These are phyloP conservation scores for Clitarchus hookeri DNA, from an alignment of 2,888 invertebrate species.

Conservation along the genomic window DNA sequence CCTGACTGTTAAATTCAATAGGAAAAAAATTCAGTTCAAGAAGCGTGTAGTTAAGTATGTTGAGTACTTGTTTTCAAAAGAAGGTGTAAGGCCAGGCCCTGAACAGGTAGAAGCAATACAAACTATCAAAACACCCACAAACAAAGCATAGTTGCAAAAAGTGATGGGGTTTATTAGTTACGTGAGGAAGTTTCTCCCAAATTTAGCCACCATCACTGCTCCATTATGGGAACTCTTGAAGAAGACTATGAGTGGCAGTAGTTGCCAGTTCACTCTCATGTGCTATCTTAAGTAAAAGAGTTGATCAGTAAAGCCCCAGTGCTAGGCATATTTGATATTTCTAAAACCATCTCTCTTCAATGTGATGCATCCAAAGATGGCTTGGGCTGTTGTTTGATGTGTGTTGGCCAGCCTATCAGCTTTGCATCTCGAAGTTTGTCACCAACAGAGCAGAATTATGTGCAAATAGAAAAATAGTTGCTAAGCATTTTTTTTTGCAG, in stretches of 20 bases:
- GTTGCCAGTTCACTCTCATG: background rate
- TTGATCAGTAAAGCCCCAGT: background rate
- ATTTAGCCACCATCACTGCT: background rate
- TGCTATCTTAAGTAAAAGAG: background rate
- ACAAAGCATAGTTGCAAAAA: background rate
- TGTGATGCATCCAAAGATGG: background rate
- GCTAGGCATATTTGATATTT: background rate
- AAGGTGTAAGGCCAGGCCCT: background rate
- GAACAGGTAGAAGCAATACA: background rate
- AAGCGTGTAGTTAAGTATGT: background rate
- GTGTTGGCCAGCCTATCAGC: background rate
- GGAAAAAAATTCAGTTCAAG: background rate
- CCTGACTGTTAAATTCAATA: slow-evolving; percentile 15
- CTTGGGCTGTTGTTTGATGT: background rate
- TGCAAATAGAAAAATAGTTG: background rate
- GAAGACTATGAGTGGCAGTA: background rate
- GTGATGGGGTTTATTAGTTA: background rate
- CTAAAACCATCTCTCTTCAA: background rate
- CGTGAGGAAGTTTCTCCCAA: background rate
- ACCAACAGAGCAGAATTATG: slow-evolving; percentile 1
- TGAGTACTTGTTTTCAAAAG: background rate
- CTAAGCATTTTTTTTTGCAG: background rate
- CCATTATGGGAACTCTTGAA: background rate
- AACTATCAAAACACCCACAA: background rate
- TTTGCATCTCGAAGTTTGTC: background rate